Evolutionary conservation across 2,797 vertebrate genomes (phyloP).

Genomic region (Onychomys arenicola): DNA sequence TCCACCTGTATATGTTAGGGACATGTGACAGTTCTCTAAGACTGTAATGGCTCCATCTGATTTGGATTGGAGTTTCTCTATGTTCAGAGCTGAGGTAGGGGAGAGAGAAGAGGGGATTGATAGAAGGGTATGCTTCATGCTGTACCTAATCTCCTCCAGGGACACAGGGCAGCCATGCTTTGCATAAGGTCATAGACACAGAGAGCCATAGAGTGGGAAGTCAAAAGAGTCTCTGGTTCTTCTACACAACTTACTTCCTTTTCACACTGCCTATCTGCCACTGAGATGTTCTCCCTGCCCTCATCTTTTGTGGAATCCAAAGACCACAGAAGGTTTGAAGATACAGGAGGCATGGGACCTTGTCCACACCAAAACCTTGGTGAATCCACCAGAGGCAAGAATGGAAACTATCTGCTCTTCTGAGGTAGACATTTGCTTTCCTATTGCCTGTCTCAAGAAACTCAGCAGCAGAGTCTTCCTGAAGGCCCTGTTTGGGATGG

Average conservation of each 20-base stretch:
- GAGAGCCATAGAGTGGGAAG: neutral
- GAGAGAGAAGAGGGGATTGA: neutral
- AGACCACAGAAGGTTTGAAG: neutral
- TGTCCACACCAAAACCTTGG: neutral
- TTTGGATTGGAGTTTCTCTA: neutral
- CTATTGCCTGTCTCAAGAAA: neutral
- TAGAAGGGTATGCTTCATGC: accelerated
- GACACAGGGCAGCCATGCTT: neutral
- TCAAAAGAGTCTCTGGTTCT: neutral
- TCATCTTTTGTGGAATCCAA: neutral
- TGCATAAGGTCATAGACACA: neutral
- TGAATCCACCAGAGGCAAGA: neutral
- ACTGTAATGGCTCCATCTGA: neutral
- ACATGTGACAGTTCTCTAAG: neutral
- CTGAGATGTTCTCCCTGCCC: neutral
- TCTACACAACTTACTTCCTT: neutral
- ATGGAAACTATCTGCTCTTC: neutral
- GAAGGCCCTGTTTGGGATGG: neutral
- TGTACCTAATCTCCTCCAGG: neutral
- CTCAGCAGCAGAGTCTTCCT: neutral
- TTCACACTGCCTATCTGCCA: neutral
- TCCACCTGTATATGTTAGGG: neutral
- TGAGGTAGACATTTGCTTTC: neutral
- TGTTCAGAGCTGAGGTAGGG: neutral
- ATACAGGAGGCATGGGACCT: neutral